Conservation (phyloP, 53 echinoderm and acorn worm species). For the Astropecten irregularis region DNA sequence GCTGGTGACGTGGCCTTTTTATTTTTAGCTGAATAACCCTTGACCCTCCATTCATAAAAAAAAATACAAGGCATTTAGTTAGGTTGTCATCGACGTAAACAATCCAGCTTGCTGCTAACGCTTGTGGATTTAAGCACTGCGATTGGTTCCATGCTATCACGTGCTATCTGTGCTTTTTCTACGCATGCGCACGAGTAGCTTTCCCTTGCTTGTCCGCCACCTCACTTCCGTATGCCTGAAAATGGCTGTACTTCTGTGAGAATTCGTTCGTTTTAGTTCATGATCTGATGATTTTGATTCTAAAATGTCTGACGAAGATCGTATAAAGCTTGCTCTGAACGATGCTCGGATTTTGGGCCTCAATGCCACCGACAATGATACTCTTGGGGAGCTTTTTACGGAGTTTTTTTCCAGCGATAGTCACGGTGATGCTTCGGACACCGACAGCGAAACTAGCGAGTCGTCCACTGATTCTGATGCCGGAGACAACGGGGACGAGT, state of each 20-base stretch:
- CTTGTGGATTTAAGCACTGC: neutral
- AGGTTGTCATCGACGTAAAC: slow-evolving; percentile 22
- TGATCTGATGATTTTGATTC: no score
- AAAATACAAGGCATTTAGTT: neutral
- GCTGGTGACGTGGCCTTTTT: neutral
- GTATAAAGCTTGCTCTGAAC: neutral
- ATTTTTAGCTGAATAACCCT: neutral
- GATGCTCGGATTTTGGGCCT: slow-evolving; percentile 1
- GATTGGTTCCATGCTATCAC: neutral
- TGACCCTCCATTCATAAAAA: slow-evolving; percentile 2
- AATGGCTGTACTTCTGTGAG: no score
- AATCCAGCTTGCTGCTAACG: neutral
- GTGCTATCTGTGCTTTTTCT: neutral
- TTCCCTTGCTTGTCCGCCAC: neutral
- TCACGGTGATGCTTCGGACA: neutral
- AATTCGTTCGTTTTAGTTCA: no score
- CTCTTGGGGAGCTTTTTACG: slow-evolving; percentile 1
- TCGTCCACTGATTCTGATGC: neutral
- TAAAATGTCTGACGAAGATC: neutral
- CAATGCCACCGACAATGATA: slow-evolving; percentile 2
- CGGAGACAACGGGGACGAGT: neutral
- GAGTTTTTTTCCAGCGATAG: neutral
- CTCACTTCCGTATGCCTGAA: no score
- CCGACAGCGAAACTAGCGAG: no score
- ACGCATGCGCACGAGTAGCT: neutral